phyloP scores from a whole-genome alignment of 2,888 invertebrate genomes.

The Xanthia togata region DNA sequence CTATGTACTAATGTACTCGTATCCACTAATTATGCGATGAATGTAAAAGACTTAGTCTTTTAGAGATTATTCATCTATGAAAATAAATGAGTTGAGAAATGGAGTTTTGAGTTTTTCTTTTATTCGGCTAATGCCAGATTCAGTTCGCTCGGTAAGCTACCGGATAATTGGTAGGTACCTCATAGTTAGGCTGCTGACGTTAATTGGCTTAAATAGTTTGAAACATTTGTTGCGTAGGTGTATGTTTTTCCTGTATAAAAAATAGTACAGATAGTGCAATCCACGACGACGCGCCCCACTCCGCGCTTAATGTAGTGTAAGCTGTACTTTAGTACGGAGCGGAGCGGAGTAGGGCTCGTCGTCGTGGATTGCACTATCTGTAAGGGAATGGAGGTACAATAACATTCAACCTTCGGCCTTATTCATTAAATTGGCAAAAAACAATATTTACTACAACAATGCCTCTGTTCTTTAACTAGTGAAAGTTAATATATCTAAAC shows the following conservation, averaged over 20 bases:
- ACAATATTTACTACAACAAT: not conserved
- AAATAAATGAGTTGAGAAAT: slow-evolving; percentile 72
- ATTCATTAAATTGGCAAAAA: not conserved
- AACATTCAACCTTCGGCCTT: no score
- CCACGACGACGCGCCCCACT: no score
- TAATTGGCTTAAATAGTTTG: not conserved
- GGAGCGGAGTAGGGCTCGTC: no score
- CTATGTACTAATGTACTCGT: slow-evolving; percentile 63
- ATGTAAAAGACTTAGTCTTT: slow-evolving; percentile 82
- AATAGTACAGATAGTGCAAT: no score
- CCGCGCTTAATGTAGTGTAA: no score
- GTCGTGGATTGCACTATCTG: no score
- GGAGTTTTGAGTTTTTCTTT: slow-evolving; percentile 33
- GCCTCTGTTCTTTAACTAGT: not conserved
- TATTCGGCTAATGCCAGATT: not conserved
- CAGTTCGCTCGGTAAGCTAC: not conserved
- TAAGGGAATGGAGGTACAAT: not conserved
- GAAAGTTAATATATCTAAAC: no score
- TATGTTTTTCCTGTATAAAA: not conserved
- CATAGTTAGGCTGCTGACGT: not conserved
- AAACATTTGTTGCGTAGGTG: no score
- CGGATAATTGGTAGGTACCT: not conserved
- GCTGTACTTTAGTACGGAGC: no score
- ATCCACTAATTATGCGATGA: slow-evolving; percentile 73
- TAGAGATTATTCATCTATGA: slow-evolving; percentile 78